Evolutionary conservation across 35 echinoderm and acorn worm species (phyloP), one percentile per base, ranked within the genome.

Genomic region (Antedon bifida): DNA sequence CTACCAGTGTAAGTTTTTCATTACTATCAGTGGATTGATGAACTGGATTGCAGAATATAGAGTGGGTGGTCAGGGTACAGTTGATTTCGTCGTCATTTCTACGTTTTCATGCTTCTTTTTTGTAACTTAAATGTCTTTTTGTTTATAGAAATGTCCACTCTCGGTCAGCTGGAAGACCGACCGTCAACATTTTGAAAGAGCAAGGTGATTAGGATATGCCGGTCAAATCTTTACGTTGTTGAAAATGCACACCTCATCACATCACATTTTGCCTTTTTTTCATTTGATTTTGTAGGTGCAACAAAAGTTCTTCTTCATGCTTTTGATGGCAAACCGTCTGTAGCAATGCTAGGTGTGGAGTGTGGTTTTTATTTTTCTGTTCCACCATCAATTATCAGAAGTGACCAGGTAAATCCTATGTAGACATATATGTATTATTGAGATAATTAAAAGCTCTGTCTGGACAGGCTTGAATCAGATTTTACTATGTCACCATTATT

Each of bases 371-470:
- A 88, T 34, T 99, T 99, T 81, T 93, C 95, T 26, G 87, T 99
- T 74, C 95, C 95, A 33, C 95, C 95, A 0, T 99, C 95, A 39
- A 99, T 99, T 73, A 86, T 99, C 34, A 99, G 95, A 78, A 99
- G 95, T 93, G 95, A 90, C 56, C 95, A 99, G 91, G 95, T 99
- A 74, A 74, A 84, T 34, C 5, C 14, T 4, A 4, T 42, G 38
- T 7, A 42, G 4, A 4, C 14, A 4, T 7, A 7, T 42, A 42
- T 42, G 13, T 7, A 42, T 42, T 42, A 42, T 13, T 42, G 38
- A 42, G 4, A 42, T 14, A 14, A 42, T 42, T 42, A 42, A 7
- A 42, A 42, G 38, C n/a, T n/a, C n/a, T n/a, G n/a, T n/a, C n/a
- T n/a, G 39, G 12, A 0, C 26, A 31, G 73, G 75, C 51, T 73